A percentile compares a stretch with the other conserved stretches of the same genome.
Conservation (phyloP, 2,888 invertebrate genomes). For the Allophyes oxyacanthae region DNA sequence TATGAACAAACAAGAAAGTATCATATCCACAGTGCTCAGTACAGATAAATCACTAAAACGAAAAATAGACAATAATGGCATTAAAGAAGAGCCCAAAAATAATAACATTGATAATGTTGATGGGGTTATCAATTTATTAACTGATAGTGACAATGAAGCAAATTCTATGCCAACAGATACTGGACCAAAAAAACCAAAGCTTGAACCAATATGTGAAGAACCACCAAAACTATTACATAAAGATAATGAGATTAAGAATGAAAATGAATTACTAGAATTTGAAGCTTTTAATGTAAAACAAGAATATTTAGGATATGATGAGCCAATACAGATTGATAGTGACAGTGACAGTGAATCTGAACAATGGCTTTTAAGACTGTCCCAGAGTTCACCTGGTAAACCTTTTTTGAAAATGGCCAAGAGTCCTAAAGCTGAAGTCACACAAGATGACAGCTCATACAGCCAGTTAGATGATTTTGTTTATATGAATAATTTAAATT, state of each 20-base stretch:
- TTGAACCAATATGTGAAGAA: constrained; percentile 62
- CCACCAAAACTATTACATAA: constrained; percentile 39
- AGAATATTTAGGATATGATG: constrained; percentile 78
- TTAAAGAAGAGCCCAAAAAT: constrained; percentile 49
- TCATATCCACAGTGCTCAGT: constrained; percentile 52
- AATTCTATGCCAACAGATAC: constrained; percentile 30
- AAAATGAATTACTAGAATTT: constrained; percentile 73
- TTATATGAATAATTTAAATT: constrained; percentile 47
- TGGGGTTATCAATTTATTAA: constrained; percentile 63
- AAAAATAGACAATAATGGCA: constrained; percentile 58
- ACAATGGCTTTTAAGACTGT: constrained; percentile 86
- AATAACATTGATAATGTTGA: constrained; percentile 45
- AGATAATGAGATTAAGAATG: constrained; percentile 66
- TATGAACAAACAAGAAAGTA: constrained; percentile 2
- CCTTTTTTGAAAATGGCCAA: constrained; percentile 67
- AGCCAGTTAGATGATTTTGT: constrained; percentile 78
- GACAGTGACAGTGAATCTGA: constrained; percentile 88
- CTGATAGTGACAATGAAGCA: constrained; percentile 74
- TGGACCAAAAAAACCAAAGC: constrained; percentile 65
- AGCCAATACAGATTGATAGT: constrained; percentile 75
- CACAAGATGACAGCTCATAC: constrained; percentile 76
- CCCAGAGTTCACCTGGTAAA: constrained; percentile 84
- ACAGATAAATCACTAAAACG: constrained; percentile 68
- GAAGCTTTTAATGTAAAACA: constrained; percentile 82
- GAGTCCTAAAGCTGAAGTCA: constrained; percentile 54